A percentile compares a stretch with the other conserved stretches of the same genome.
These are phyloP conservation scores for Coronaproctus castanopsis DNA, from an alignment of 2,888 invertebrate species.

Conservation along the genomic window DNA sequence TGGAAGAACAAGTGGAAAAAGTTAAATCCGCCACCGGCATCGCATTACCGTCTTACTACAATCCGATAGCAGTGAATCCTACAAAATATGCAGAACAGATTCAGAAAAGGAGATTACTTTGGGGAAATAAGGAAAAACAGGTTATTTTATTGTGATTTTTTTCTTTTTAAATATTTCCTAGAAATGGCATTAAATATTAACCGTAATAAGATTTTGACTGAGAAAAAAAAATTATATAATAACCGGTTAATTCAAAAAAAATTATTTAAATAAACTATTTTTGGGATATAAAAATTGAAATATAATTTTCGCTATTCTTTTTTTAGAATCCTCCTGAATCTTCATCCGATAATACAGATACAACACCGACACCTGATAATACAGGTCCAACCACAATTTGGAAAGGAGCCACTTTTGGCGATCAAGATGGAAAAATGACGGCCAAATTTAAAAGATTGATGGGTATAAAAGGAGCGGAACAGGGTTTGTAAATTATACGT, in stretches of 20 bases:
- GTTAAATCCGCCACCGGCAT: conserved; percentile 29
- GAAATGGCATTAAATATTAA: not conserved
- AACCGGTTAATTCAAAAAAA: too few species aligned
- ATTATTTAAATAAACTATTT: too few species aligned
- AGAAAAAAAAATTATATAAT: not conserved
- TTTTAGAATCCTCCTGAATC: too few species aligned
- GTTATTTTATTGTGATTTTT: not conserved
- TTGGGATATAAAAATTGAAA: too few species aligned
- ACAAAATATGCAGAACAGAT: conserved; percentile 71
- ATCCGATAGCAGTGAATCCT: conserved; percentile 50
- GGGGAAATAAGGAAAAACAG: conserved; percentile 34
- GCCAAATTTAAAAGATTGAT: conserved; percentile 90
- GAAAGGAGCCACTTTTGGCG: conserved; percentile 71
- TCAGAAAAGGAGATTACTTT: conserved; percentile 76
- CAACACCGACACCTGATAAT: not conserved
- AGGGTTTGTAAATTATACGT: conserved; percentile 6
- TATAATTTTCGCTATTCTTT: too few species aligned
- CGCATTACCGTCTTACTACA: conserved; percentile 47
- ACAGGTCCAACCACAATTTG: conserved; percentile 29
- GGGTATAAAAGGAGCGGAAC: conserved; percentile 58
- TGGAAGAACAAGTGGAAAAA: conserved; percentile 27
- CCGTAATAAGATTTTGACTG: not conserved
- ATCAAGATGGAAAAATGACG: conserved; percentile 75
- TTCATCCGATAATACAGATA: too few species aligned
- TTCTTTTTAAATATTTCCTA: not conserved